These are phyloP conservation scores for Vanessa atalanta DNA, from an alignment of 1,140 invertebrate species.

Conservation along the genomic window DNA sequence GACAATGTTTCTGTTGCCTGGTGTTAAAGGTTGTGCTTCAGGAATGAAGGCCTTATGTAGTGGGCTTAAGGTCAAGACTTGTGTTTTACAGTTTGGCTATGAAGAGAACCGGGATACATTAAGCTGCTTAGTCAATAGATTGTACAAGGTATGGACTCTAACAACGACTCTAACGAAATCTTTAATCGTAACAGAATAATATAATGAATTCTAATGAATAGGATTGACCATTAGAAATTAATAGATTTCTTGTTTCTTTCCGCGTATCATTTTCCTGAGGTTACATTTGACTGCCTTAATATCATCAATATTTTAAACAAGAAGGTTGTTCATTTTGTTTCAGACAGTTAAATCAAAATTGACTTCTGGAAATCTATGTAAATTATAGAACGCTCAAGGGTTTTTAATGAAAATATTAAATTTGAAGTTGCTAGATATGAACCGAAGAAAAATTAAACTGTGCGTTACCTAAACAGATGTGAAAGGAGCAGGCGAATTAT, in stretches of 20 bases:
- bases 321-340: constrained; percentile 33
- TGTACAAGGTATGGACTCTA: constrained; percentile 62
- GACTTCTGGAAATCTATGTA: constrained; percentile 81
- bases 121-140: constrained; percentile 56
- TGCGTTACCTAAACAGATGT: too few relatives aligned
- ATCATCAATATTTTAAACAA: background rate
- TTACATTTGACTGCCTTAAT: too few relatives aligned
- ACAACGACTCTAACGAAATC: background rate
- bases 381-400: too few relatives aligned
- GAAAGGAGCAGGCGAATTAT: too few relatives aligned
- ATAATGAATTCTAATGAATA: too few relatives aligned
- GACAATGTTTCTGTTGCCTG: constrained; percentile 88
- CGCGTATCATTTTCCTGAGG: too few relatives aligned
- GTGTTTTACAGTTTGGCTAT: constrained; percentile 84
- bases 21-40: constrained; percentile 87
- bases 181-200: too few relatives aligned
- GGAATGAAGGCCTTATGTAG: constrained; percentile 82
- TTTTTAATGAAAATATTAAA: too few relatives aligned
- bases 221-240: too few relatives aligned
- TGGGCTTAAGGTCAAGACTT: constrained; percentile 83
- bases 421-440: too few relatives aligned
- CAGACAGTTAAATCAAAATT: constrained; percentile 68
- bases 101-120: constrained; percentile 60
- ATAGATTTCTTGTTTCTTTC: too few relatives aligned
- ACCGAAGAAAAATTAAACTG: too few relatives aligned